Conservation (phyloP, 1,140 invertebrate species). For the Sesamia nonagrioides region DNA sequence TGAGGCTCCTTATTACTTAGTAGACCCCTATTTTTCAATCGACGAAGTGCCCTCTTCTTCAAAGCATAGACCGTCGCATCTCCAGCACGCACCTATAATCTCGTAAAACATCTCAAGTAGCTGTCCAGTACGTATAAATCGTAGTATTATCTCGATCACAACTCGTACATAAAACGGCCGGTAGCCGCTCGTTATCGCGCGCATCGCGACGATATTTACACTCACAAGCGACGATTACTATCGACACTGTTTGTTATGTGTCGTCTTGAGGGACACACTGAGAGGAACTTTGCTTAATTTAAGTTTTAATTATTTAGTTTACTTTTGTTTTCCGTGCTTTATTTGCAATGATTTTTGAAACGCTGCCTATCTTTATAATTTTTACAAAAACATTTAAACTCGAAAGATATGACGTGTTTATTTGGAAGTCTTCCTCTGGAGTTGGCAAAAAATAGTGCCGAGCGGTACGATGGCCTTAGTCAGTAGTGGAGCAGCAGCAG, state of each 20-base stretch:
- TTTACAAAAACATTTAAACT: too few species aligned
- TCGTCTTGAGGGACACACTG: slow-evolving; percentile 58
- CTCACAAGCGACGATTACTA: slow-evolving; percentile 72
- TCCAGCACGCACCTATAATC: slow-evolving; percentile 25
- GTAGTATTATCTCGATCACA: slow-evolving; percentile 72
- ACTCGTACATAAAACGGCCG: slow-evolving; percentile 70
- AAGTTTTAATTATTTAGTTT: neutral
- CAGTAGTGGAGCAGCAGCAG: too few species aligned
- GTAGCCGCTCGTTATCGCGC: slow-evolving; percentile 71
- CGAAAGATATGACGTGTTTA: too few species aligned
- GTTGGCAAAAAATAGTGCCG: too few species aligned
- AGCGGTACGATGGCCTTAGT: too few species aligned
- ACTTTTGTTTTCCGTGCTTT: too few species aligned
- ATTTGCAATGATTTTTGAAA: too few species aligned
- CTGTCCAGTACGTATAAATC: slow-evolving; percentile 71
- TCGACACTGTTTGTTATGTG: slow-evolving; percentile 73
- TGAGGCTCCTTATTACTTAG: too few species aligned
- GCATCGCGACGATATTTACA: slow-evolving; percentile 77
- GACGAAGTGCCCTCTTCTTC: neutral
- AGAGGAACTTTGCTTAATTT: neutral
- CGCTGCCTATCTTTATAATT: too few species aligned
- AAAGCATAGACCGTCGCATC: slow-evolving; percentile 6
- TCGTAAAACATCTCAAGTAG: slow-evolving; percentile 74
- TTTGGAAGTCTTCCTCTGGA: too few species aligned
- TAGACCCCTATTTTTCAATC: too few species aligned